phyloP scores from a whole-genome alignment of 1,140 invertebrate species.

The Oryctes rhinoceros region DNA sequence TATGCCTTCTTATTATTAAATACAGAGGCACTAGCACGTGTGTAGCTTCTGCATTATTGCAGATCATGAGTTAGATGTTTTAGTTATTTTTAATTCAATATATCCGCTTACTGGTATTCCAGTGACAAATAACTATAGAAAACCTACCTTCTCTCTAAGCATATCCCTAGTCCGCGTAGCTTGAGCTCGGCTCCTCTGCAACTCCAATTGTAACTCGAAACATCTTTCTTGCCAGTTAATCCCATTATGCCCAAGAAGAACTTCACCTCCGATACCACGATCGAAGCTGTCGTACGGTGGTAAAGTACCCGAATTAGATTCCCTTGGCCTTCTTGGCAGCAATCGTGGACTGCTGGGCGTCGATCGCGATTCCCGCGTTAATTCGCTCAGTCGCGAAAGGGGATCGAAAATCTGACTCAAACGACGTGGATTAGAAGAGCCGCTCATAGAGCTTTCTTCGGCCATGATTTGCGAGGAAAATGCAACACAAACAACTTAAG shows the following conservation, averaged over 20 bases:
- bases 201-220: conserved; percentile 80
- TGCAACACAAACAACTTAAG: conserved; percentile 43
- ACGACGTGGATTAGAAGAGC: conserved; percentile 62
- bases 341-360: conserved; percentile 75
- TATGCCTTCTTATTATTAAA: too few species aligned
- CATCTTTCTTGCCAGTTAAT: conserved; percentile 86
- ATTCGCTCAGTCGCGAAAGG: conserved; percentile 72
- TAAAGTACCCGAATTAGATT: conserved; percentile 54
- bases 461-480: conserved; percentile 40
- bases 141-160: conserved; percentile 82
- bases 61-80: too few species aligned
- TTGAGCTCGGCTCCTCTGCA: conserved; percentile 83
- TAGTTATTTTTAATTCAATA: too few species aligned
- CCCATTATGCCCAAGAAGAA: conserved; percentile 59
- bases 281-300: conserved; percentile 59
- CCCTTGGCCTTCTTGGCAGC: conserved; percentile 65
- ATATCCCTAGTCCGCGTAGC: conserved; percentile 84
- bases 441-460: conserved; percentile 38
- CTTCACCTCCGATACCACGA: conserved; percentile 53
- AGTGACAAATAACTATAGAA: not conserved
- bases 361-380: conserved; percentile 64
- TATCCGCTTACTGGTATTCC: too few species aligned
- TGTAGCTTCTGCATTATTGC: too few species aligned
- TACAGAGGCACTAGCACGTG: too few species aligned
- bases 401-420: conserved; percentile 83